Evolutionary conservation across 2,797 vertebrate species (phyloP), one percentile per base, ranked within the genome.

Genomic region (Poecile montanus): DNA sequence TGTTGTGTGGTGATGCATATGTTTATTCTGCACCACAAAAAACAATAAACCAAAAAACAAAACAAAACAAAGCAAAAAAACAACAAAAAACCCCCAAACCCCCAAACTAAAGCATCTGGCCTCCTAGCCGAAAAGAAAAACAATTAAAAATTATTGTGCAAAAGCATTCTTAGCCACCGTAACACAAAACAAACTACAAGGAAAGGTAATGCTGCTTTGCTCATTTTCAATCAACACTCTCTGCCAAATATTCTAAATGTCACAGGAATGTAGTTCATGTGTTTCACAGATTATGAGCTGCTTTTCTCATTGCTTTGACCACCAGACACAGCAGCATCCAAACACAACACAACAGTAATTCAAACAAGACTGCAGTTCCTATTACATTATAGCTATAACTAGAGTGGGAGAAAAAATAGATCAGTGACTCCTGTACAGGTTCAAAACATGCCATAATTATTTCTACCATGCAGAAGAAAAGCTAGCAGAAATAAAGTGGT

Each of bases 241-340:
- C 95, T 94, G 96, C 95, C 97, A 97, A 97, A 66, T 94, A 92
- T 94, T 96, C 91, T 84, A 85, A 96, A 96, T 66, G 87, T 97
- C 4, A 1, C 80, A 95, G 93, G 95, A 97, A 96, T 96, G 94
- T 82, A 91, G 93, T 91, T 97, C 96, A 95, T 91, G 71, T 89
- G 95, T 96, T 97, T 96, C 94, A 92, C 89, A 95, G 94, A 94
- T 95, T 96, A 93, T 87, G 93, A 97, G 89, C 89, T 93, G 95
- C 92, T 97, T 96, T 95, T 92, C 96, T 80, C 86, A 75, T 89
- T 95, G 84, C 75, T 96, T 94, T 93, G 88, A 85, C 80, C 87
- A 87, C 92, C 66, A 84, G 86, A 92, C 85, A 93, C 60, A 91
- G 84, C 81, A 94, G 79, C 85, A 93, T 93, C 86, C 78, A 97